Evolutionary conservation across 2,888 invertebrate species (phyloP).

Genomic region (Lycia hirtaria): DNA sequence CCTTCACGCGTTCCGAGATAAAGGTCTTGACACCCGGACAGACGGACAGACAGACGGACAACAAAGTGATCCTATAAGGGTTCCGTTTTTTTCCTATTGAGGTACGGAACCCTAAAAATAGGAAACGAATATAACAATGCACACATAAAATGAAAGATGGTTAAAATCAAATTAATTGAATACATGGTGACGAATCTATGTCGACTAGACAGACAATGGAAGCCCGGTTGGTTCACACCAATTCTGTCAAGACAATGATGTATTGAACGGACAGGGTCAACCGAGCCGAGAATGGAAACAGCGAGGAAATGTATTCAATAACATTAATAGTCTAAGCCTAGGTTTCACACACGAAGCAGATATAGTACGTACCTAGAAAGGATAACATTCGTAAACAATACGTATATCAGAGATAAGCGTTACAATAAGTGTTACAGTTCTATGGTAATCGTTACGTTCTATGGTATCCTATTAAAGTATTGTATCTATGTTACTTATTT

Average conservation of each 20-base stretch:
- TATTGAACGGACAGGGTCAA: conserved; percentile 46
- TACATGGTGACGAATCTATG: conserved; percentile 27
- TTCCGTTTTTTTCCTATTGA: too few relatives aligned
- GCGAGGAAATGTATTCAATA: conserved; percentile 45
- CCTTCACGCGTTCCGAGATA: too few relatives aligned
- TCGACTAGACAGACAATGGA: conserved; percentile 36
- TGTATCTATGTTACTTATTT: too few relatives aligned
- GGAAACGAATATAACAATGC: conserved; percentile 1
- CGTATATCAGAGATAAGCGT: neutral
- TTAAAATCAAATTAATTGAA: conserved; percentile 28
- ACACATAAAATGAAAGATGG: conserved; percentile 3
- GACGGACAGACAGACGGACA: too few relatives aligned
- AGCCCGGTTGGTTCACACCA: conserved; percentile 41
- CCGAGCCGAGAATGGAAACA: conserved; percentile 46
- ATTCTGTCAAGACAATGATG: conserved; percentile 50
- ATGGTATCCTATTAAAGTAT: too few relatives aligned
- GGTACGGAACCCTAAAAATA: too few relatives aligned
- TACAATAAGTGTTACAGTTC: too few relatives aligned
- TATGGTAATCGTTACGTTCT: too few relatives aligned
- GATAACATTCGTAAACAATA: conserved; percentile 7
- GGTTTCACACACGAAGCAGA: conserved; percentile 23
- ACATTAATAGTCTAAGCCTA: conserved; percentile 39
- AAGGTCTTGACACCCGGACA: too few relatives aligned
- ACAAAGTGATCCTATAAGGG: too few relatives aligned
- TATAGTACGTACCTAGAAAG: conserved; percentile 17